Percentiles rank a stretch among this genome's conserved stretches.
phyloP scores from a whole-genome alignment of 1,140 invertebrate genomes.

The Drosophila repletoides region DNA sequence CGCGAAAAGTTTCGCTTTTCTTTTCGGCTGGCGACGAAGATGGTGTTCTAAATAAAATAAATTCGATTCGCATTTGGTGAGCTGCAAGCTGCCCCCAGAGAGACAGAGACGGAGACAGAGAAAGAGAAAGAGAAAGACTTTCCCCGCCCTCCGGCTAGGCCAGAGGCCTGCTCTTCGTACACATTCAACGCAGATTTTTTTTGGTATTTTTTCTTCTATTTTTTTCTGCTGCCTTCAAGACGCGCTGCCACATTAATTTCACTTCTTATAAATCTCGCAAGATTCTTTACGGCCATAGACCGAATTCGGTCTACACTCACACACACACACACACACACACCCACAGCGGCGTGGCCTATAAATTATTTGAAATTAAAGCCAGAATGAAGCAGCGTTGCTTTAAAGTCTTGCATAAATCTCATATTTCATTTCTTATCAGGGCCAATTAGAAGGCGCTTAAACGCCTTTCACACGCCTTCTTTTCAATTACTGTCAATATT shows the following conservation, averaged over 20 bases:
- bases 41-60: constrained; percentile 58
- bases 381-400: constrained; percentile 2
- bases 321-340: no score
- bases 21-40: constrained; percentile 33
- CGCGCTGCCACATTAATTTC: constrained; percentile 72
- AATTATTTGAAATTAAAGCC: constrained; percentile 54
- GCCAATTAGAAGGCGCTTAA: constrained; percentile 15
- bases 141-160: neutral
- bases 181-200: constrained; percentile 36
- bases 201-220: constrained; percentile 15
- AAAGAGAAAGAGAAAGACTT: no score
- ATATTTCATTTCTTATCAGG: constrained; percentile 60
- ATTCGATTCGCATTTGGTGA: constrained; percentile 61
- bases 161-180: constrained; percentile 11
- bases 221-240: constrained; percentile 25
- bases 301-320: constrained; percentile 22
- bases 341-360: constrained; percentile 26
- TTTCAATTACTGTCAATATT: constrained; percentile 72
- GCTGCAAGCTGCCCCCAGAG: constrained; percentile 21
- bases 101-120: no score
- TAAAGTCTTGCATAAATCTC: constrained; percentile 29
- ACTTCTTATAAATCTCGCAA: constrained; percentile 72
- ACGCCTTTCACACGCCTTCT: constrained; percentile 11
- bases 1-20: constrained; percentile 62
- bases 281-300: constrained; percentile 34